Conservation (phyloP, 2,797 vertebrate genomes). For the Xiphorhynchus erythropygius region DNA sequence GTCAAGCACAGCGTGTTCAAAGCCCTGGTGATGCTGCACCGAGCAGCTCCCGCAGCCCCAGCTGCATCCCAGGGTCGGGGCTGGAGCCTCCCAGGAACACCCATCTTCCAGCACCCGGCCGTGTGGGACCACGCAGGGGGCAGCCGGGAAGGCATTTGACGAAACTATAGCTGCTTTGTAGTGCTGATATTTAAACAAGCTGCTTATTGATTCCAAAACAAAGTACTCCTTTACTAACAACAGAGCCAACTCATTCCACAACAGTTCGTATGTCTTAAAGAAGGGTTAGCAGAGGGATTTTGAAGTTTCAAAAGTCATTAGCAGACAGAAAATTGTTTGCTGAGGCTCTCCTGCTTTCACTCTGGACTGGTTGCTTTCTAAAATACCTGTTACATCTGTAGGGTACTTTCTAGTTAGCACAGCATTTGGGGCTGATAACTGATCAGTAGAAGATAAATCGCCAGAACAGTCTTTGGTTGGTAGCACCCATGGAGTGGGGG, state of each 20-base stretch:
- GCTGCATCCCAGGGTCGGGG: not conserved
- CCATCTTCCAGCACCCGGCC: not conserved
- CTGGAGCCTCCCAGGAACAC: not conserved
- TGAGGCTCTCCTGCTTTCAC: not conserved
- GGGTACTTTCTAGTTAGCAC: slow-evolving; percentile 14
- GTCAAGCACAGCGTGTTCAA: accelerated
- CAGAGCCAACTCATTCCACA: slow-evolving; percentile 42
- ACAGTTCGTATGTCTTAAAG: slow-evolving; percentile 57
- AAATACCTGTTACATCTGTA: slow-evolving; percentile 38
- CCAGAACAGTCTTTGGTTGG: not conserved
- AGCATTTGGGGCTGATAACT: not conserved
- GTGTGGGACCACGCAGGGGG: not conserved
- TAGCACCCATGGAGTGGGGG: slow-evolving; percentile 51
- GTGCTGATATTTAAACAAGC: slow-evolving; percentile 57
- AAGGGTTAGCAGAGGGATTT: slow-evolving; percentile 52
- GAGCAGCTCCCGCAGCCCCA: not conserved
- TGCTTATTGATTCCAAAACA: slow-evolving; percentile 62
- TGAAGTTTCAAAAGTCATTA: slow-evolving; percentile 58
- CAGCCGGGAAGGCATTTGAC: not conserved
- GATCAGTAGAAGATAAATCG: slow-evolving; percentile 47
- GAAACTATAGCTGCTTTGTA: slow-evolving; percentile 39
- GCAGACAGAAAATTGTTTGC: slow-evolving; percentile 25
- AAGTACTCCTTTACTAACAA: slow-evolving; percentile 43
- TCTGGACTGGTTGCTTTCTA: not conserved
- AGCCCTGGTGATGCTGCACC: not conserved